These are phyloP conservation scores for Ptychodera flava DNA, from an alignment of 35 echinoderm and acorn worm genomes.

Conservation along the genomic window DNA sequence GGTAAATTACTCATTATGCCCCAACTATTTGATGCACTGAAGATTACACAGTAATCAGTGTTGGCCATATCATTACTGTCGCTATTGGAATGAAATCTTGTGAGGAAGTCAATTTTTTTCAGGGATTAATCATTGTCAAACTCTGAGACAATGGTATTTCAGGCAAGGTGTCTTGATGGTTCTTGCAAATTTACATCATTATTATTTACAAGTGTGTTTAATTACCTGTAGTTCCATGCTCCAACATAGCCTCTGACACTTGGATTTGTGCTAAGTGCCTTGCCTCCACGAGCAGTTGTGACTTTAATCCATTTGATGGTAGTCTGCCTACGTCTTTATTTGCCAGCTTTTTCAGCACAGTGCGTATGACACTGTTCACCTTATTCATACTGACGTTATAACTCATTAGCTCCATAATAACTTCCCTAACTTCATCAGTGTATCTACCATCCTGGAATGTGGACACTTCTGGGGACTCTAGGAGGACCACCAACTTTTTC, in stretches of 20 bases:
- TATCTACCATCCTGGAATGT: slow-evolving; percentile 31
- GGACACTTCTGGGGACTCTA: background rate
- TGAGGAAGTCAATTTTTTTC: background rate
- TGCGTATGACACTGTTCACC: slow-evolving; percentile 16
- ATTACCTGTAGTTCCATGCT: slow-evolving; percentile 11
- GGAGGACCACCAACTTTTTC: background rate
- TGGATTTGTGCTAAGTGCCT: slow-evolving; percentile 6
- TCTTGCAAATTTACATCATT: background rate
- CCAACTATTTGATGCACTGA: background rate
- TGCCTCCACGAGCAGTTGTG: background rate
- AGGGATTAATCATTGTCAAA: too few species aligned
- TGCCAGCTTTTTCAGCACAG: slow-evolving; percentile 13
- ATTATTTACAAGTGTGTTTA: background rate
- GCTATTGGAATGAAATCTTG: slow-evolving; percentile 4
- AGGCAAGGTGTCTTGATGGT: background rate
- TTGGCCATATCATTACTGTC: background rate
- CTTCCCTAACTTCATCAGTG: slow-evolving; percentile 19
- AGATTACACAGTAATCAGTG: background rate
- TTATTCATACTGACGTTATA: slow-evolving; percentile 16
- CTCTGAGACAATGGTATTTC: too few species aligned
- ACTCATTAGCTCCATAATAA: slow-evolving; percentile 14
- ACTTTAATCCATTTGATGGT: background rate
- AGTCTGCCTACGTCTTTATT: slow-evolving; percentile 2
- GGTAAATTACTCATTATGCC: slow-evolving; percentile 13
- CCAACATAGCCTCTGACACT: background rate